phyloP scores from a whole-genome alignment of 2,888 invertebrate genomes.

The Lottia gigantea region DNA sequence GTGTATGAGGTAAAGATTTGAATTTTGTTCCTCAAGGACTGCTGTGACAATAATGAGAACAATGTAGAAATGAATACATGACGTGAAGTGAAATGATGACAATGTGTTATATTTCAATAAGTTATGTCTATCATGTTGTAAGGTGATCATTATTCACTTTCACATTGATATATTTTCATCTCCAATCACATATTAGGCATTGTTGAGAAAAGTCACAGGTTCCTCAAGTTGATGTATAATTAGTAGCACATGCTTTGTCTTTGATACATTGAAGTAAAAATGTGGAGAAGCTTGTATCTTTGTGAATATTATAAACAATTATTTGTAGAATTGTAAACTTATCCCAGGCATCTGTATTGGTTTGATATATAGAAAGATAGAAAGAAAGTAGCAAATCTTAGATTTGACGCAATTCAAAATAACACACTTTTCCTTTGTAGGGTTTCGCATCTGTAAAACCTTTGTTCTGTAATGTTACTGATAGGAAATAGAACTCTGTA shows the following conservation, averaged over 20 bases:
- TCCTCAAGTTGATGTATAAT: conserved; percentile 2
- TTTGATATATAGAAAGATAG: too few species aligned
- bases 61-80: too few species aligned
- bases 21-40: too few species aligned
- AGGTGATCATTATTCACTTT: conserved; percentile 1
- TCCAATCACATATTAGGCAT: neutral
- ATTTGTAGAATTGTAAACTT: conserved; percentile 6
- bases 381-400: neutral
- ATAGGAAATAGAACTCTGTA: too few species aligned
- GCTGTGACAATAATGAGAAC: too few species aligned
- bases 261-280: neutral
- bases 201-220: conserved; percentile 10
- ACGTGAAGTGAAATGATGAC: neutral
- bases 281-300: conserved; percentile 4
- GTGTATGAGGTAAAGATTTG: too few species aligned
- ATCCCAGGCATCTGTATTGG: neutral
- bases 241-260: conserved; percentile 11
- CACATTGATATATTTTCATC: neutral
- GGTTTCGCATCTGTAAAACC: too few species aligned
- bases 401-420: neutral
- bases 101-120: neutral
- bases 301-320: conserved; percentile 4
- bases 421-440: neutral
- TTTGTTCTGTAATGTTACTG: too few species aligned
- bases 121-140: neutral